Conservation (phyloP, 2,888 invertebrate genomes). For the Entomobrya multifasciata region DNA sequence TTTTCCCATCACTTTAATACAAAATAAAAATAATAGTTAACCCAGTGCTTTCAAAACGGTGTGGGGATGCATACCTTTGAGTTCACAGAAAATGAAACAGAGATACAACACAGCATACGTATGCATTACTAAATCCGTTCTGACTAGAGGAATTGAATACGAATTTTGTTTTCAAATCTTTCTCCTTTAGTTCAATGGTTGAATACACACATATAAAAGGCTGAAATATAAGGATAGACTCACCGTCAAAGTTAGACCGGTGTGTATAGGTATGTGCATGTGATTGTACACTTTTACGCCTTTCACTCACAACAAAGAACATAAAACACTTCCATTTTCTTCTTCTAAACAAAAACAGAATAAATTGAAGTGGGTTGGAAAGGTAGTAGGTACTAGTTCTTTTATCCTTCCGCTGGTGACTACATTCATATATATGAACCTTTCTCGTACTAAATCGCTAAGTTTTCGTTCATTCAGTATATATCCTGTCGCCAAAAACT, state of each 20-base stretch:
- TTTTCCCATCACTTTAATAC: no score
- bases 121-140: no score
- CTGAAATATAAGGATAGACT: no score
- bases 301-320: slow-evolving; percentile 33
- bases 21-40: no score
- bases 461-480: slow-evolving; percentile 32
- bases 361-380: no score
- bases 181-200: no score
- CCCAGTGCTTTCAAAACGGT: no score
- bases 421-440: no score
- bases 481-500: neutral
- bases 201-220: no score
- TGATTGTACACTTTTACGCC: slow-evolving; percentile 44
- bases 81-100: neutral
- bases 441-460: neutral
- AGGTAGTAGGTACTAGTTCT: neutral
- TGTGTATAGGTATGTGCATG: slow-evolving; percentile 16
- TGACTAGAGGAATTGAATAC: slow-evolving; percentile 10
- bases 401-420: neutral
- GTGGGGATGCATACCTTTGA: no score
- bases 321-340: slow-evolving; percentile 45
- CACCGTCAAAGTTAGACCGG: no score
- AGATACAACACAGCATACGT: neutral
- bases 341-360: neutral
- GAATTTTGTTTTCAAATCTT: slow-evolving; percentile 38